Base-by-base conservation (phyloP, 2,888 invertebrate genomes). In the Colostygia pectinataria region DNA sequence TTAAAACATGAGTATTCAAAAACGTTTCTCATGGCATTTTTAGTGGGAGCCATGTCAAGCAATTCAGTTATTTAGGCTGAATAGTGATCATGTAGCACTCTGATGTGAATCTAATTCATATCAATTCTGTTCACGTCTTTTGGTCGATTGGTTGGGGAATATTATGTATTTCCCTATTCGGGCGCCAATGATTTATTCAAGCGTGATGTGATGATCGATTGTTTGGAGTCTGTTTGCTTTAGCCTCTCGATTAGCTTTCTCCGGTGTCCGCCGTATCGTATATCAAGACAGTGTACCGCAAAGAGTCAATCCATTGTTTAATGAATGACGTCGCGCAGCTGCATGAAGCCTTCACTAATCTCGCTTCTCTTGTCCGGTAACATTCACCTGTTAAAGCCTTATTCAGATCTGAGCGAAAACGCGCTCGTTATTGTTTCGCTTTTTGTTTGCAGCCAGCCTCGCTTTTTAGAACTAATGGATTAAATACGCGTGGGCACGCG, bases 251-350 rank as follows among this genome's bases (percentile, higher is more conserved):
- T 62, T 65, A 59, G 67, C 76, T 82, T 81, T 80, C 77, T 72
- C 76, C 61, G 57, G 55, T 69, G 65, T 57, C 61, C 57, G 54
- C 12, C 28, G 24, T 32, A 15, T 8, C 9, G n/a, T 23, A 57
- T 61, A 54, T 68, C 58, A 63, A 44, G 36, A 50, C 49, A 56
- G 62, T 55, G 62, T 58, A 60, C 61, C 65, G 68, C 55, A 41
- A 61, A 68, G 53, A 77, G 80, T 83, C 76, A 77, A 75, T 74
- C 64, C 60, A 77, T 83, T 81, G 83, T 81, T 80, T 74, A 67
- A 65, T 64, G 63, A 61, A 61, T 77, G 78, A 77, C 79, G 80
- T 80, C 77, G 77, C 55, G 59, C 52, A 59, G 61, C 59, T 52
- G 60, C 68, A 67, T 68, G 59, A 65, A 69, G 57, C 69, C 68